Conservation (phyloP, 2,797 vertebrate genomes). For the Lepus oiostolus region DNA sequence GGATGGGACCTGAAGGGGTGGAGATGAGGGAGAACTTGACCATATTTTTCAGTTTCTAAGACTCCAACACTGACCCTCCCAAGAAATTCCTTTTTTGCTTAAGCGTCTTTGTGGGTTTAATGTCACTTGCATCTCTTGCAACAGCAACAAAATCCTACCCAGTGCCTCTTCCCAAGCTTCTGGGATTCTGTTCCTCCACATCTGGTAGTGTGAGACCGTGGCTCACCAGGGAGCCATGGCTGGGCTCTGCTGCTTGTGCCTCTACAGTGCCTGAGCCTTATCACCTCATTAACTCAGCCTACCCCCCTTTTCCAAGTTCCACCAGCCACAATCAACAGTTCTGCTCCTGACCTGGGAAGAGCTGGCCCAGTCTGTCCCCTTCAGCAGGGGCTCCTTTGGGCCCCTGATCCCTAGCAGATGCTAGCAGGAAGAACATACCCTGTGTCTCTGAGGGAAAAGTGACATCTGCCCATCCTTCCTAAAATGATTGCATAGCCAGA, state of each 20-base stretch:
- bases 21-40: background rate
- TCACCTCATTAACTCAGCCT: background rate
- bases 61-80: background rate
- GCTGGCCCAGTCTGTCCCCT: background rate
- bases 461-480: background rate
- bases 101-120: background rate
- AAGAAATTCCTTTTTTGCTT: constrained; percentile 27
- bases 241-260: background rate
- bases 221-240: background rate
- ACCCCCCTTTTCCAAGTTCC: background rate
- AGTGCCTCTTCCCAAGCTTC: background rate
- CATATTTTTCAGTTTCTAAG: background rate
- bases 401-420: background rate
- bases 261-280: background rate
- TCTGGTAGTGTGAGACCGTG: background rate
- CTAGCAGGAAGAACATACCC: background rate
- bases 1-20: background rate
- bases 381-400: background rate
- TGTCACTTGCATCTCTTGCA: constrained; percentile 4
- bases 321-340: background rate
- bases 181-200: background rate
- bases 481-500: background rate
- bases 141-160: background rate
- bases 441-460: background rate
- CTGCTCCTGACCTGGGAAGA: background rate